Conservation (phyloP, 2,797 vertebrate genomes). For the Potorous gilbertii region DNA sequence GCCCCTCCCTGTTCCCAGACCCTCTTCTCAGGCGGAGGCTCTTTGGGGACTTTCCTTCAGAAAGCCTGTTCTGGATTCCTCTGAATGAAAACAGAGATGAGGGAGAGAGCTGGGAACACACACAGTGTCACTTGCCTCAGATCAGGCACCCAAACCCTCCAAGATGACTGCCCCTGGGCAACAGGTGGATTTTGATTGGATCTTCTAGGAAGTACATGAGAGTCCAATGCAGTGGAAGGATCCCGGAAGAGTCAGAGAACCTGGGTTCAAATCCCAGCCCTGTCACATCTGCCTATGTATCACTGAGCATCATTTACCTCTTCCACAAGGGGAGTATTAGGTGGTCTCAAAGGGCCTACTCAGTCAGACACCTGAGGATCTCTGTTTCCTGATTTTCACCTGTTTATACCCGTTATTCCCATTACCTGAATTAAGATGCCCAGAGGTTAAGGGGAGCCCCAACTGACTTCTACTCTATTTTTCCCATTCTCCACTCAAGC, state of each 20-base stretch:
- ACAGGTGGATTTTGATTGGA: neutral
- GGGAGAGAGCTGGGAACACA: neutral
- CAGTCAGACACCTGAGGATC: neutral
- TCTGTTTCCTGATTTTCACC: neutral
- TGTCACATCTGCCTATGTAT: neutral
- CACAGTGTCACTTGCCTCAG: neutral
- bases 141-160: neutral
- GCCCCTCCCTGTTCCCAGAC: neutral
- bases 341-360: neutral
- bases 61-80: neutral
- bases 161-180: neutral
- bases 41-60: neutral
- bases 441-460: neutral
- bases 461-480: neutral
- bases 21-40: neutral
- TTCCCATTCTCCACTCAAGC: neutral
- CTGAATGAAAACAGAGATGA: neutral
- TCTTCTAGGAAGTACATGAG: neutral
- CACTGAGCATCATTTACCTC: neutral
- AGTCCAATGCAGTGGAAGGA: slow-evolving; percentile 15
- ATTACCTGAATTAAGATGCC: neutral
- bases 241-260: slow-evolving; percentile 28
- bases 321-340: neutral
- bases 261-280: neutral
- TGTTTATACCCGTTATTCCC: neutral